Conservation (phyloP, 1,140 invertebrate species). For the Copidosoma floridanum region DNA sequence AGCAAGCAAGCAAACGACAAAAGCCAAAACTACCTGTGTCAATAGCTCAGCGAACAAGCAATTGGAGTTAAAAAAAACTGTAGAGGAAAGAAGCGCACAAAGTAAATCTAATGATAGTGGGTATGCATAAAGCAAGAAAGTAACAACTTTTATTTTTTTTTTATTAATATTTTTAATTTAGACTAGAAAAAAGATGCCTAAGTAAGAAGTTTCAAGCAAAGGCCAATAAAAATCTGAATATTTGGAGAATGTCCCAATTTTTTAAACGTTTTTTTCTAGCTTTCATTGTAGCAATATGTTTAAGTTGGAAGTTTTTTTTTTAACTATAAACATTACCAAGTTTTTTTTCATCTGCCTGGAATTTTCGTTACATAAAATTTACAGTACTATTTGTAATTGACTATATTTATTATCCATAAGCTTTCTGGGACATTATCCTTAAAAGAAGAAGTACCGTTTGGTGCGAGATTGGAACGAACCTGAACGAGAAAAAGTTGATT, state of each 20-base stretch:
- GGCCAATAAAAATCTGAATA: background rate
- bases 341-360: too few species aligned
- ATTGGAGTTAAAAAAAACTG: constrained; percentile 31
- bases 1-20: background rate
- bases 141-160: constrained; percentile 41
- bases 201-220: constrained; percentile 31
- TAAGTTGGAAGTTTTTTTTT: too few species aligned
- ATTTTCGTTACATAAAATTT: too few species aligned
- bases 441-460: constrained; percentile 26
- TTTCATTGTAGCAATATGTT: too few species aligned
- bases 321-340: too few species aligned
- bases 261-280: constrained; percentile 9
- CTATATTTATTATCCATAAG: constrained; percentile 4
- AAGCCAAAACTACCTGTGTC: constrained; percentile 27
- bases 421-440: constrained; percentile 23
- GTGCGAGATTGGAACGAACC: constrained; percentile 25
- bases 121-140: constrained; percentile 35
- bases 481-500: constrained; percentile 23
- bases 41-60: constrained; percentile 26
- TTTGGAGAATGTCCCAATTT: constrained; percentile 25
- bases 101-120: constrained; percentile 32
- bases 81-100: constrained; percentile 40
- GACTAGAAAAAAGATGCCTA: constrained; percentile 44
- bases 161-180: constrained; percentile 43
- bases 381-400: too few species aligned